Percentiles rank a stretch among this genome's conserved stretches.
phyloP scores from a whole-genome alignment of 2,888 invertebrate species.

The Agonopterix heracliana region DNA sequence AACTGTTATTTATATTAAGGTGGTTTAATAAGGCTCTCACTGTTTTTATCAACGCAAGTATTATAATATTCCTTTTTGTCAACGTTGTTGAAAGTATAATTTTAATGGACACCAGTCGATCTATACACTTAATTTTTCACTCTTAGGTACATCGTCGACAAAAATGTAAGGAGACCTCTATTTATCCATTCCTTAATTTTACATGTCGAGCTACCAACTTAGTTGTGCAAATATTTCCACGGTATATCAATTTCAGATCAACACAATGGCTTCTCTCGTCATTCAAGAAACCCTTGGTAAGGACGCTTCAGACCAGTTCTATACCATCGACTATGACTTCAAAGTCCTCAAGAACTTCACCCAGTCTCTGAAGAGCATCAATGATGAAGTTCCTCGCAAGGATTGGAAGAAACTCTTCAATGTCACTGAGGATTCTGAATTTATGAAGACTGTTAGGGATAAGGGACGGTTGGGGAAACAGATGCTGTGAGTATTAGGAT shows the following conservation, averaged over 20 bases:
- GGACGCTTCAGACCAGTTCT: conserved; percentile 49
- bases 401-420: conserved; percentile 46
- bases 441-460: conserved; percentile 37
- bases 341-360: conserved; percentile 48
- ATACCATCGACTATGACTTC: conserved; percentile 51
- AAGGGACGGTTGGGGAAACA: conserved; percentile 48
- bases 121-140: too few relatives aligned
- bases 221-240: too few relatives aligned
- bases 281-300: conserved; percentile 65
- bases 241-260: conserved; percentile 42
- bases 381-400: conserved; percentile 19
- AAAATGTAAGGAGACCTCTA: too few relatives aligned
- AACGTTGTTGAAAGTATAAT: too few relatives aligned
- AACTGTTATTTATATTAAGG: not conserved
- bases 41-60: not conserved
- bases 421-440: conserved; percentile 34
- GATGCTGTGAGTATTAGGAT: conserved; percentile 48
- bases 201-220: too few relatives aligned
- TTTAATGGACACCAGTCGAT: too few relatives aligned
- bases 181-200: too few relatives aligned
- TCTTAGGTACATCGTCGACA: too few relatives aligned
- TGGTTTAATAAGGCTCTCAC: too few relatives aligned
- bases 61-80: not conserved
- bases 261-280: conserved; percentile 60
- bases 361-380: conserved; percentile 29